phyloP scores from a whole-genome alignment of 2,888 invertebrate genomes.

The Hirtodrosophila cameraria region DNA sequence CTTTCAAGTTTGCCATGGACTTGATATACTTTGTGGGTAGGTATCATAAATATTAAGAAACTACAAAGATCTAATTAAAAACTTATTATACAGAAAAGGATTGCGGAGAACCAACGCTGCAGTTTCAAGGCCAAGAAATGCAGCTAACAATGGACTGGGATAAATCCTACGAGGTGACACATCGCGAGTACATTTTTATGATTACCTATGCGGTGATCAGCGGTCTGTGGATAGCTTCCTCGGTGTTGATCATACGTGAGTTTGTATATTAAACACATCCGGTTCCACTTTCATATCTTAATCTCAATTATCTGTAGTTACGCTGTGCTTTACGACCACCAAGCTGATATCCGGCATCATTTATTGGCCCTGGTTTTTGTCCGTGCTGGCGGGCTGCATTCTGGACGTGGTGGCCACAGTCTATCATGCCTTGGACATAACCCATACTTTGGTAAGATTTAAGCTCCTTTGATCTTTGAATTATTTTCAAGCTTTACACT shows the following conservation, averaged over 20 bases:
- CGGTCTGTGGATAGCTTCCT: slow-evolving; percentile 78
- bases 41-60: slow-evolving; percentile 3
- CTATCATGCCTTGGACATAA: slow-evolving; percentile 83
- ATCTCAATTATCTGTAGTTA: slow-evolving; percentile 47
- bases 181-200: slow-evolving; percentile 77
- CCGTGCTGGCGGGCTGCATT: slow-evolving; percentile 79
- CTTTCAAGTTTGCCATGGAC: slow-evolving; percentile 78
- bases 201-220: slow-evolving; percentile 77
- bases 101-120: slow-evolving; percentile 63
- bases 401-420: slow-evolving; percentile 84
- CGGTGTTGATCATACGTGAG: slow-evolving; percentile 77
- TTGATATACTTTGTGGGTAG: slow-evolving; percentile 79
- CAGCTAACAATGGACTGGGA: slow-evolving; percentile 66
- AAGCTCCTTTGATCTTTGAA: too few relatives aligned
- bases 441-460: slow-evolving; percentile 81
- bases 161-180: slow-evolving; percentile 62
- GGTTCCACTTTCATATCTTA: background rate
- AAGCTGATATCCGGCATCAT: slow-evolving; percentile 66
- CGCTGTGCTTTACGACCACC: slow-evolving; percentile 74
- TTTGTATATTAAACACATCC: background rate
- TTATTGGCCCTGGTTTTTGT: slow-evolving; percentile 84
- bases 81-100: slow-evolving; percentile 53
- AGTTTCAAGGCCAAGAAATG: background rate
- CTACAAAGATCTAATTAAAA: too few relatives aligned
- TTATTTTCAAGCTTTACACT: background rate